A percentile compares a stretch with the other conserved stretches of the same genome.
Evolutionary conservation across 2,797 vertebrate species (phyloP).

Genomic region (Myioborus melanocephalus): DNA sequence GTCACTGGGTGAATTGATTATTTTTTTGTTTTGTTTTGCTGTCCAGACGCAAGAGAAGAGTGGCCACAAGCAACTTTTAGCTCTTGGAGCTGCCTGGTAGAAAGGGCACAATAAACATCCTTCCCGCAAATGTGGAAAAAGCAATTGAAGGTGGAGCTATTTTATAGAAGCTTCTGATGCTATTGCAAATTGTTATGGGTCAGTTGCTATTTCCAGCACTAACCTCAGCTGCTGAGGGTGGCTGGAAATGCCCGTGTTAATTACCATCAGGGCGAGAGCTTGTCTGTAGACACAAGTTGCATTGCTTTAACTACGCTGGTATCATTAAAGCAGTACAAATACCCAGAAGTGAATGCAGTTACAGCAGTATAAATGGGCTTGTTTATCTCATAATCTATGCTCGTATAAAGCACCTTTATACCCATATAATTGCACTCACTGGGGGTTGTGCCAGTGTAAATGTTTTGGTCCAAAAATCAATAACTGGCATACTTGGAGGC

Average conservation of each 20-base stretch:
- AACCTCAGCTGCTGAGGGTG: constrained; percentile 17
- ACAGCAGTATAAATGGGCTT: neutral
- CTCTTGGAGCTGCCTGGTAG: neutral
- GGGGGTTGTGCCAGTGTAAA: constrained; percentile 33
- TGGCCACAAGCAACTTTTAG: constrained; percentile 60
- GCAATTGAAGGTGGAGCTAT: neutral
- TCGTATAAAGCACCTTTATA: constrained; percentile 45
- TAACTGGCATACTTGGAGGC: constrained; percentile 7
- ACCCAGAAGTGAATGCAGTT: constrained; percentile 29
- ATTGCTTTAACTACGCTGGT: neutral
- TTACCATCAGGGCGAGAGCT: constrained; percentile 14
- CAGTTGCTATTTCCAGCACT: constrained; percentile 29
- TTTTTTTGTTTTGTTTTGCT: constrained; percentile 23
- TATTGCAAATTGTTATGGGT: constrained; percentile 26
- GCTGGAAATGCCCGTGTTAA: constrained; percentile 40
- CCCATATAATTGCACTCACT: neutral
- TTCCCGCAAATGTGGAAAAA: constrained; percentile 51
- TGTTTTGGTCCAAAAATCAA: constrained; percentile 37
- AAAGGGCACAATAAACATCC: constrained; percentile 12
- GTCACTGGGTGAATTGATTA: constrained; percentile 61
- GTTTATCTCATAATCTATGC: constrained; percentile 32
- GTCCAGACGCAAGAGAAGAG: constrained; percentile 56
- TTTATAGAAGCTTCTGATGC: constrained; percentile 16
- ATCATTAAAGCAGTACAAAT: neutral
- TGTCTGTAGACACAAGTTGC: constrained; percentile 2